These are phyloP conservation scores for Papilio protenor DNA, from an alignment of 2,888 invertebrate genomes.

Conservation along the genomic window DNA sequence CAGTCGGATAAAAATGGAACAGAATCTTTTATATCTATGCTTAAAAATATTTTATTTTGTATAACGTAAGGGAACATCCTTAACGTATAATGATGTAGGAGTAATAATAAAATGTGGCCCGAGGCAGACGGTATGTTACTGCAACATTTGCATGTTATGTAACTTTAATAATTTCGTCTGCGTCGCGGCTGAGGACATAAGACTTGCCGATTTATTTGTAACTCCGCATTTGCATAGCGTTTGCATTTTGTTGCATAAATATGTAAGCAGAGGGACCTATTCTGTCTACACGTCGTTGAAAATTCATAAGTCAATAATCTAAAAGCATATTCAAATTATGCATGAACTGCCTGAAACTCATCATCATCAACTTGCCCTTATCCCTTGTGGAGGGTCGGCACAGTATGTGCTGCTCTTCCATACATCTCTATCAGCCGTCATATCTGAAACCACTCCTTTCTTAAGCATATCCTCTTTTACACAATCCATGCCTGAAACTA, in stretches of 20 bases:
- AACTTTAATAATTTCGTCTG: constrained; percentile 38
- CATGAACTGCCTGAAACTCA: background rate
- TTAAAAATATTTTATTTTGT: background rate
- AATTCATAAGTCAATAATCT: constrained; percentile 10
- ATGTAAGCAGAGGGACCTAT: constrained; percentile 1
- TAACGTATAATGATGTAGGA: constrained; percentile 10
- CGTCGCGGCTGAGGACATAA: constrained; percentile 15
- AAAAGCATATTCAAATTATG: background rate
- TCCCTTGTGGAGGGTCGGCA: too few species aligned
- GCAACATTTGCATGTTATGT: constrained; percentile 34
- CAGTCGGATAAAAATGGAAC: background rate
- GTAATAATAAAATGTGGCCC: constrained; percentile 30
- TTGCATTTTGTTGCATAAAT: constrained; percentile 39
- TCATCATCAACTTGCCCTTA: too few species aligned
- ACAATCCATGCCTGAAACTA: background rate
- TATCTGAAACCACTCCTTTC: too few species aligned
- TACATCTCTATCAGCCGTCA: too few species aligned
- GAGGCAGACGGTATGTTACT: constrained; percentile 23
- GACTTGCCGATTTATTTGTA: constrained; percentile 35
- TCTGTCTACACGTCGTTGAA: constrained; percentile 1
- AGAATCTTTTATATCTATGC: background rate
- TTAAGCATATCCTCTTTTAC: too few species aligned
- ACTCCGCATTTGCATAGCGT: constrained; percentile 28
- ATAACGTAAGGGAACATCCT: background rate
- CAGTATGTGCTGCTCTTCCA: too few species aligned